Base-by-base conservation (phyloP, 2,888 invertebrate species). In the Rhimphoctona megacephalus region DNA sequence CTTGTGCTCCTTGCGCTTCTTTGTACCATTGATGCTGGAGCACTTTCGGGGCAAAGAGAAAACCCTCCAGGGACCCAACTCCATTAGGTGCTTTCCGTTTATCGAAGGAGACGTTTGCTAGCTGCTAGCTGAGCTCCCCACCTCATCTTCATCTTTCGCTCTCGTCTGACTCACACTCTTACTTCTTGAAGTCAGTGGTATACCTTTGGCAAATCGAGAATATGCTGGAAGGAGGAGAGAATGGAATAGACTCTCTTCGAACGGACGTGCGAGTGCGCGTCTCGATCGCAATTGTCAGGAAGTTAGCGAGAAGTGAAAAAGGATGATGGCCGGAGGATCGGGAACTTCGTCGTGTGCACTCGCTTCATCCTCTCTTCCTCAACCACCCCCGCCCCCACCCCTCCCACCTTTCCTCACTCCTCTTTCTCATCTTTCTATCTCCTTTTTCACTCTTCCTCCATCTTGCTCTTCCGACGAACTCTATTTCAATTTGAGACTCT, bases 71-170 rank as follows among this genome's bases (percentile, higher is more conserved):
- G 81, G 81, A 85, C 30, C 77, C 81, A 81, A 85, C 81, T 85
- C 85, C 81, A 85, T 85, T 85, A 85, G 85, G 67, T 85, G 72
- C 81, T 77, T 85, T 81, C 72, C 85, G 85, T 85, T 85, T 85
- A 85, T 85, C 85, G 85, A 81, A 85, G 66, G 54, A 81, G 66
- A 72, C 85, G 73, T 78, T 73, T 67, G 66, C 54, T 85, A 66
- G 64, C 33, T 77, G 64, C 46, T 69, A 19, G 46, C 33, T 61
- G 39, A 54, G 11, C 57, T n/a, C 22, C 8, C 46, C n/a, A 49
- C 17, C 64, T 19, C 33, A 14, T 36, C 80, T 43, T 25, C 70
- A 25, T n/a, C 77, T 11, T 25, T 25, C 30, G 2, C 11, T 46
- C 70, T 19, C 9, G 25, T 57, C 25, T 61, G 33, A 8, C 52